phyloP scores from a whole-genome alignment of 2,888 invertebrate genomes.

The Limenitis camilla region DNA sequence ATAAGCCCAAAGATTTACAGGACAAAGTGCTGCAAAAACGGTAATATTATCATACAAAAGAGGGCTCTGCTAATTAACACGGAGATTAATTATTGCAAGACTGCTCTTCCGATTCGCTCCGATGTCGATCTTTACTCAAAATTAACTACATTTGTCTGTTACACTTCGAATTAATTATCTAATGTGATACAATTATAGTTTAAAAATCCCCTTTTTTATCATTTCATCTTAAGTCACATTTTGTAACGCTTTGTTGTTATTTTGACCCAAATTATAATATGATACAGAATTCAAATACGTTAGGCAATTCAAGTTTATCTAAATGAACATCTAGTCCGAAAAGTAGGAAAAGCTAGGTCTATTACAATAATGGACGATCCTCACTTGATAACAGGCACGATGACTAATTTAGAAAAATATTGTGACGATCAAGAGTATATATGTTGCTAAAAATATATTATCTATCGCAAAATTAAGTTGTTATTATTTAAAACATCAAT shows the following conservation, averaged over 20 bases:
- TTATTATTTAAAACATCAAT: too few relatives aligned
- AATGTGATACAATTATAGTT: background rate
- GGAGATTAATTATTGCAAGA: constrained; percentile 62
- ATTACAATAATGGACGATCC: too few relatives aligned
- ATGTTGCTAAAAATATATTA: too few relatives aligned
- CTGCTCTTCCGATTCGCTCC: constrained; percentile 30
- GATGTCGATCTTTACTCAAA: constrained; percentile 29
- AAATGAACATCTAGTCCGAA: too few relatives aligned
- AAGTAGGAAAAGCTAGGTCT: too few relatives aligned
- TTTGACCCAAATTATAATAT: too few relatives aligned
- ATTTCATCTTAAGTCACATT: too few relatives aligned
- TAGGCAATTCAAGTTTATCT: too few relatives aligned
- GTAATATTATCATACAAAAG: constrained; percentile 10
- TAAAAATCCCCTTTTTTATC: too few relatives aligned
- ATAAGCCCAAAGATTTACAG: background rate
- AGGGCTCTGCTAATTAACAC: constrained; percentile 56
- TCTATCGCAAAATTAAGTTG: too few relatives aligned
- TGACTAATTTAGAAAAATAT: constrained; percentile 1
- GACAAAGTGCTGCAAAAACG: background rate
- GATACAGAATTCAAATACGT: too few relatives aligned
- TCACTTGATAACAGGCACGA: background rate
- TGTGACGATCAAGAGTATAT: background rate
- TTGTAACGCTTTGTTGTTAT: too few relatives aligned
- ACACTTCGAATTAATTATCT: constrained; percentile 2
- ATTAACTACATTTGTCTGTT: constrained; percentile 21